These are phyloP conservation scores for Octodonta nipae DNA, from an alignment of 2,888 invertebrate species.

Conservation along the genomic window DNA sequence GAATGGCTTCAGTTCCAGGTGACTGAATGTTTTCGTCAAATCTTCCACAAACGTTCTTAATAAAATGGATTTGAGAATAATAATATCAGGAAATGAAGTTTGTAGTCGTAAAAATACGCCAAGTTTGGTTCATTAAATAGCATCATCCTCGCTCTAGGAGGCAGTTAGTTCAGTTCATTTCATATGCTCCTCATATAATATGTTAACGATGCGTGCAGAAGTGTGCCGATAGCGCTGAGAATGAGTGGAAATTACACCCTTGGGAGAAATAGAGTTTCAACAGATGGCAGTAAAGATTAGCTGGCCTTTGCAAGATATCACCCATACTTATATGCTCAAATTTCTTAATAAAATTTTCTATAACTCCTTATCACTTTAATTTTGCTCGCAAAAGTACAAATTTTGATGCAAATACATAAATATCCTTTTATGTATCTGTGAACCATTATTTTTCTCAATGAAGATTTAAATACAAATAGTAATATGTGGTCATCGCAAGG, in stretches of 20 bases:
- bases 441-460: too few relatives aligned
- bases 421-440: too few relatives aligned
- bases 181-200: slow-evolving; percentile 27
- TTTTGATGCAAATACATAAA: too few relatives aligned
- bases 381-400: too few relatives aligned
- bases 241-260: slow-evolving; percentile 20
- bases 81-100: neutral
- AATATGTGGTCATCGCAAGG: too few relatives aligned
- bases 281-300: slow-evolving; percentile 23
- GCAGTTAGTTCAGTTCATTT: slow-evolving; percentile 24
- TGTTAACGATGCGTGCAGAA: slow-evolving; percentile 26
- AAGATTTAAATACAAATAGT: too few relatives aligned
- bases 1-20: too few relatives aligned
- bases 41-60: too few relatives aligned
- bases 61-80: too few relatives aligned
- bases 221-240: slow-evolving; percentile 21
- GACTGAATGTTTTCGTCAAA: too few relatives aligned
- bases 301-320: slow-evolving; percentile 4
- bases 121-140: slow-evolving; percentile 8
- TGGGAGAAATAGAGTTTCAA: slow-evolving; percentile 17
- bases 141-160: slow-evolving; percentile 6
- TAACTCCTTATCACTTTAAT: too few relatives aligned
- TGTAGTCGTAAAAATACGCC: slow-evolving; percentile 9
- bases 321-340: neutral
- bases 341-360: slow-evolving; percentile 1